Conservation (phyloP, 2,797 vertebrate species). For the Oophaga sylvatica region DNA sequence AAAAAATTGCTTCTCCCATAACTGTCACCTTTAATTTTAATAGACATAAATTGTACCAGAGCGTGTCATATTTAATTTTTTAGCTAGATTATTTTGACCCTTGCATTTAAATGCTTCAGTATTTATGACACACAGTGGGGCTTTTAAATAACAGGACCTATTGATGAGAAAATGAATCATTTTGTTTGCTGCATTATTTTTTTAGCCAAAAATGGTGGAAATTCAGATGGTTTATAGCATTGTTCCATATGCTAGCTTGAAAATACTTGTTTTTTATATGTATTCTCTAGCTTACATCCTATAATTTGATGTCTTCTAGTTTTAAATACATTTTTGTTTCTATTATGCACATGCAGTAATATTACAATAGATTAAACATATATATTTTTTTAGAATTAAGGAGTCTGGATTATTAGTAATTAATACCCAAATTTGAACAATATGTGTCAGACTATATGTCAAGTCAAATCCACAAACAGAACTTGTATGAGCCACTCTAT, state of each 20-base stretch:
- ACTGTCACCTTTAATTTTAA: constrained; percentile 65
- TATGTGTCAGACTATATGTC: too few species aligned
- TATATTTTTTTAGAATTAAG: too few species aligned
- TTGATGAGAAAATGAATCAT: constrained; percentile 44
- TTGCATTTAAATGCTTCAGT: constrained; percentile 59
- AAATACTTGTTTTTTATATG: background rate
- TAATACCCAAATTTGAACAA: too few species aligned
- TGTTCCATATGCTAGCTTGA: background rate
- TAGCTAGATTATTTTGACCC: constrained; percentile 59
- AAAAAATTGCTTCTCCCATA: constrained; percentile 64
- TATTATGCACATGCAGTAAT: background rate
- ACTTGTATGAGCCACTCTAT: too few species aligned
- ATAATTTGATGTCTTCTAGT: background rate
- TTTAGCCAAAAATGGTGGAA: background rate
- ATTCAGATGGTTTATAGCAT: background rate
- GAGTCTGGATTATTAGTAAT: too few species aligned
- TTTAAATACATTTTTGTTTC: background rate
- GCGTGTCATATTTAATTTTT: constrained; percentile 63
- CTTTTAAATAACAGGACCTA: constrained; percentile 55
- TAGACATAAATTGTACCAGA: constrained; percentile 64
- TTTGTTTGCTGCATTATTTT: constrained; percentile 11
- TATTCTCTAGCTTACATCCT: background rate
- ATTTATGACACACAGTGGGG: constrained; percentile 52
- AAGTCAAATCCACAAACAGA: too few species aligned
- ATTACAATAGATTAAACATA: background rate